phyloP scores from a whole-genome alignment of 1,140 invertebrate species.

The Ips typographus region DNA sequence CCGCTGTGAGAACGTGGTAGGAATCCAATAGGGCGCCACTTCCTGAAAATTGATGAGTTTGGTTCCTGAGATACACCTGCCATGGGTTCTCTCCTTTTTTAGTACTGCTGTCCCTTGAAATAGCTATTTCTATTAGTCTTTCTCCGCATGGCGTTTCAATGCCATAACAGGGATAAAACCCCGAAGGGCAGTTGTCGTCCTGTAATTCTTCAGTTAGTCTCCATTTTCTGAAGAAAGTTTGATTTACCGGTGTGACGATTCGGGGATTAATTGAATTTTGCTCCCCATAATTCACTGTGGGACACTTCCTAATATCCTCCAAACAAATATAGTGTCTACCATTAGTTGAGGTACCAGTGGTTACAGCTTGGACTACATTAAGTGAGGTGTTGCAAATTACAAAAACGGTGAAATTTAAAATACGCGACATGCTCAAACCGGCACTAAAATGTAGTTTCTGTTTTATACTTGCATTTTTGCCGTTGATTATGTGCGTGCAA shows the following conservation, averaged over 20 bases:
- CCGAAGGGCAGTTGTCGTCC: conserved; percentile 8
- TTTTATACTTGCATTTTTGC: too few species aligned
- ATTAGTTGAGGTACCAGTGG: conserved; percentile 27
- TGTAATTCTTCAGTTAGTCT: not conserved
- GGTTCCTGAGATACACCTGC: conserved; percentile 47
- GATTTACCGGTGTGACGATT: conserved; percentile 44
- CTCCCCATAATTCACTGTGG: conserved; percentile 16
- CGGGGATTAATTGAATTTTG: conserved; percentile 40
- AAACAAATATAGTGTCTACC: conserved; percentile 42
- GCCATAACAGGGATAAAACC: conserved; percentile 20
- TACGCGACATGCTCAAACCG: too few species aligned
- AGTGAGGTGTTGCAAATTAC: too few species aligned
- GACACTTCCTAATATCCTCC: conserved; percentile 33
- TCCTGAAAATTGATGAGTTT: conserved; percentile 43
- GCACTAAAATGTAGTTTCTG: too few species aligned
- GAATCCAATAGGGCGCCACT: conserved; percentile 47
- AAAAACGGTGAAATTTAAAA: too few species aligned
- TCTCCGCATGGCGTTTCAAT: conserved; percentile 15
- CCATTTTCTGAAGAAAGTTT: not conserved
- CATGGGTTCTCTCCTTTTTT: conserved; percentile 40
- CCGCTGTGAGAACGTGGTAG: conserved; percentile 47
- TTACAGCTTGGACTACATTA: not conserved
- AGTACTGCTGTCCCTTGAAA: conserved; percentile 7
- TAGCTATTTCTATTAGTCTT: conserved; percentile 3
- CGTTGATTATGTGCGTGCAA: too few species aligned